Evolutionary conservation across 2,888 invertebrate genomes (phyloP), one percentile per base, ranked within the genome.

Genomic region (Oxyteleia sp.): DNA sequence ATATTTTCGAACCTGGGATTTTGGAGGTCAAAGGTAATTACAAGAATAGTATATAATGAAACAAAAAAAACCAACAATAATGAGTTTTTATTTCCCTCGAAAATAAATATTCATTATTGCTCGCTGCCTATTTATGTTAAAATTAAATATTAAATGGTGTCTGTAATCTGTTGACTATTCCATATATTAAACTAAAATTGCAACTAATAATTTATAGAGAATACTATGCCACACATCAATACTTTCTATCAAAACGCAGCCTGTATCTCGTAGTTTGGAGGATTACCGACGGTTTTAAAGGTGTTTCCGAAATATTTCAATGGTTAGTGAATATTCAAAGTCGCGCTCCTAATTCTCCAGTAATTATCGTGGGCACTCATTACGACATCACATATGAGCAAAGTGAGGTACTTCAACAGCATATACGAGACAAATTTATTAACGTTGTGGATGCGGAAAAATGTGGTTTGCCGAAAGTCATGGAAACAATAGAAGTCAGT

Each of bases 211-310:
- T n/a, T n/a, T n/a, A n/a, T n/a, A 61, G 97, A 91, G 99, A 99
- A 91, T 99, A 99, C 93, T 99, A 99, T 93, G 98, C 99, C 0
- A 99, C 99, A 0, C 99, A 99, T 94, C 99, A 99, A 93, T 99
- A 99, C 93, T 99, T 99, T 93, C 94, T 99, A 51, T 99, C 99
- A 0, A 97, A 98, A 80, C 95, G 99, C 11, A 98, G 99, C 85
- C 94, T 99, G 35, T 99, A 99, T 93, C 94, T 99, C 66, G 99
- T 99, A 0, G 95, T 99, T 2, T 99, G 99, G 99, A 96, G 96
- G 88, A 97, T 99, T 64, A 96, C 96, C 0, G 99, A 99, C 89
- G 99, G 99, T 0, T 93, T 91, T 95, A 98, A 90, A 87, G 99
- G 99, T 0, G 95, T 99, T 11, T 96, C 97, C 13, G 97, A 97